Percentiles rank a stretch among this genome's conserved stretches.
These are phyloP conservation scores for Tenodera sinensis DNA, from an alignment of 2,888 invertebrate species.

Conservation along the genomic window DNA sequence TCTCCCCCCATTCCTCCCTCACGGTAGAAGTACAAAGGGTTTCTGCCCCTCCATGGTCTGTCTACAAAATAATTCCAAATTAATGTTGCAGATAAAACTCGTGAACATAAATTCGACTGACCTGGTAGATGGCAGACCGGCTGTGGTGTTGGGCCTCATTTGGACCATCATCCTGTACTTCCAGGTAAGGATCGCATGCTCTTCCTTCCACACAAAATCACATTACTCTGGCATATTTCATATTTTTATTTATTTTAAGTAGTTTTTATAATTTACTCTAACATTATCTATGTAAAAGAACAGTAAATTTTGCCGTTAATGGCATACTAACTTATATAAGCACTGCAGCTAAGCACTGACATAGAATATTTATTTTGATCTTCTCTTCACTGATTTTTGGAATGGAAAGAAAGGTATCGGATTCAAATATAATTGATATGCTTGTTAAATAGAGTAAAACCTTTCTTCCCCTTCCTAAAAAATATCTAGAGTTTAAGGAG, in stretches of 20 bases:
- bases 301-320: neutral
- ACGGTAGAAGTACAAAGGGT: too few relatives aligned
- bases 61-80: neutral
- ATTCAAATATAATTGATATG: too few relatives aligned
- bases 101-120: conserved; percentile 97
- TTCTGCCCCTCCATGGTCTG: too few relatives aligned
- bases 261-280: neutral
- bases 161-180: conserved; percentile 99
- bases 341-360: neutral
- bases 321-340: neutral
- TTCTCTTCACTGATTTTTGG: neutral
- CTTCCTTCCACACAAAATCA: neutral
- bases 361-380: neutral
- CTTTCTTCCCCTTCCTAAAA: neutral
- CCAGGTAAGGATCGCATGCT: conserved; percentile 67
- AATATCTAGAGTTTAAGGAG: neutral
- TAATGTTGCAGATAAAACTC: conserved; percentile 74
- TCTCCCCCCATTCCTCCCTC: too few relatives aligned
- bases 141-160: conserved; percentile 92
- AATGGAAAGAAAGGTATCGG: neutral
- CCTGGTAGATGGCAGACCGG: conserved; percentile 93
- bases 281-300: neutral
- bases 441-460: too few relatives aligned
- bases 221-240: neutral
- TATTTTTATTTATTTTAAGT: too few relatives aligned